Conservation (phyloP, 1,140 invertebrate genomes). For the Yoshiicerus persimilis region DNA sequence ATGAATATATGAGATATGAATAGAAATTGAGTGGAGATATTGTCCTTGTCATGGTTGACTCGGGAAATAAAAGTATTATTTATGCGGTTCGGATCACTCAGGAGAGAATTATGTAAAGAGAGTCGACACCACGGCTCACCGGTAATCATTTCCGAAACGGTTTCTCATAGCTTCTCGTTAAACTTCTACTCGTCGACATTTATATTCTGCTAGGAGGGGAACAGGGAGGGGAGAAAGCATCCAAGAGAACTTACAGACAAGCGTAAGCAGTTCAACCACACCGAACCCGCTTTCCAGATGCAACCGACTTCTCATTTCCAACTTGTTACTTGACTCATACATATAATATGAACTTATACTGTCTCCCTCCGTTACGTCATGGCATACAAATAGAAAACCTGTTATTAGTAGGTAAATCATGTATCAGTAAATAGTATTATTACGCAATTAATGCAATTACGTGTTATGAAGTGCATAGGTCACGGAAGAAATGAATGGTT, state of each 20-base stretch:
- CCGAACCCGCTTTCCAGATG: background rate
- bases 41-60: background rate
- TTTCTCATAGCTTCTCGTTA: constrained; percentile 14
- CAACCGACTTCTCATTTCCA: background rate
- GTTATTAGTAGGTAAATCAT: no score
- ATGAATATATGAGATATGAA: no score
- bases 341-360: background rate
- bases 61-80: constrained; percentile 1
- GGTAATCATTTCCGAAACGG: constrained; percentile 19
- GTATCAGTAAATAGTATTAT: no score
- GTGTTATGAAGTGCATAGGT: no score
- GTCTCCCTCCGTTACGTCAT: no score
- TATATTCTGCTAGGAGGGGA: constrained; percentile 15
- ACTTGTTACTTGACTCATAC: constrained; percentile 1
- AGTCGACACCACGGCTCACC: constrained; percentile 15
- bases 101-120: constrained; percentile 13
- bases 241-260: background rate
- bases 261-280: background rate
- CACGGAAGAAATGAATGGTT: no score
- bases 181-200: background rate
- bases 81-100: constrained; percentile 15
- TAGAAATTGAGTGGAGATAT: background rate
- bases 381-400: no score
- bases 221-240: background rate
- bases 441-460: no score